Base-by-base conservation (phyloP, 2,797 vertebrate genomes). In the Numenius phaeopus region DNA sequence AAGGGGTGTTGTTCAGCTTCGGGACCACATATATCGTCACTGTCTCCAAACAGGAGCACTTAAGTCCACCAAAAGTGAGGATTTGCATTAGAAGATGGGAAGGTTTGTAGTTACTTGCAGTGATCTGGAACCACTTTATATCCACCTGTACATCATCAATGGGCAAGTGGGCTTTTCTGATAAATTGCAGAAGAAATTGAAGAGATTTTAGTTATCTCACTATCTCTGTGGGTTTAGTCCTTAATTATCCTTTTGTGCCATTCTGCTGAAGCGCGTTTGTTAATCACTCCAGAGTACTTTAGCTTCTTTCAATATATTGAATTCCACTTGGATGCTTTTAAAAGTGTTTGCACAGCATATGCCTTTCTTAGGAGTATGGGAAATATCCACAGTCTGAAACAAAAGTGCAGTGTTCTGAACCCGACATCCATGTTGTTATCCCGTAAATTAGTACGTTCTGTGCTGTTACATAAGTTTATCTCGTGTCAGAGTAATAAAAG, bases 301-400 rank as follows among this genome's bases (percentile, higher is more conserved):
- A 90, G 39, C 65, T 87, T 92, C 82, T 92, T 92, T 95, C 91
- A 91, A 62, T 95, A 88, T 95, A 91, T 88, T 91, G 93, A 92
- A 94, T 96, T 95, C 84, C 49, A 72, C 89, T 92, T 95, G 65
- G 65, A 58, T 78, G 79, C 64, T 78, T 94, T 93, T 62, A 54
- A 72, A 94, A 94, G 84, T 87, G 82, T 92, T 96, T 88, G 76
- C 2, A 0, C 69, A 89, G 76, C 84, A 65, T 89, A 78, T 89
- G 91, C 84, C 71, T 93, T 89, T 91, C 76, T 87, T 65, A 65
- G 72, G 69, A 78, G 52, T 90, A 95, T 83, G 87, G 94, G 92
- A 96, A 95, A 89, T 87, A 92, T 21, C 87, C 78, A 69, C 73
- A 86, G 42, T 29, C 55, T 92, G 87, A 86, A 95, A 96, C 87